These are phyloP conservation scores for Centroberyx gerrardi DNA, from an alignment of 2,797 vertebrate genomes.

Conservation along the genomic window DNA sequence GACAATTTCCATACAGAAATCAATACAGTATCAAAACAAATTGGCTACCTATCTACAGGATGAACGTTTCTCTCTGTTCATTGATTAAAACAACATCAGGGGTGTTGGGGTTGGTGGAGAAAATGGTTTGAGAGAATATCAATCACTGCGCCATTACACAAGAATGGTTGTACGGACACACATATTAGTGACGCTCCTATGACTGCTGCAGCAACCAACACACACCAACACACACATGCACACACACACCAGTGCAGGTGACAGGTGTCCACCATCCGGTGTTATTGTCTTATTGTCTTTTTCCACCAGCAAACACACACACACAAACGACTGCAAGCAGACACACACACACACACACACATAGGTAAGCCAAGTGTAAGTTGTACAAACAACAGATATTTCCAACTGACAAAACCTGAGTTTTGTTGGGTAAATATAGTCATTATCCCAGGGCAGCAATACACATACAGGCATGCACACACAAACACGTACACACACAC, in stretches of 20 bases:
- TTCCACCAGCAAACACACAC: neutral
- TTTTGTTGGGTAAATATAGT: conserved; percentile 41
- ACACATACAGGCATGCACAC: neutral
- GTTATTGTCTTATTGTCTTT: conserved; percentile 7
- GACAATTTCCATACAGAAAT: too few species aligned
- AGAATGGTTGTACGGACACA: too few species aligned
- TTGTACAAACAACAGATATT: conserved; percentile 17
- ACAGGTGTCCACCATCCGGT: conserved; percentile 12
- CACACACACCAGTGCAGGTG: neutral
- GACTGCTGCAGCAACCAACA: too few species aligned
- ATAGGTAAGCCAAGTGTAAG: neutral
- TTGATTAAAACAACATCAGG: too few species aligned
- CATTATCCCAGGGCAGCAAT: conserved; percentile 23
- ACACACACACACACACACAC: neutral
- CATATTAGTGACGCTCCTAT: too few species aligned
- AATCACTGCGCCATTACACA: too few species aligned
- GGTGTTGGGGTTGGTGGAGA: too few species aligned
- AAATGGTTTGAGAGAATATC: too few species aligned
- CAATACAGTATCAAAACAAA: too few species aligned
- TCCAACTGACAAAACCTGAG: conserved; percentile 28
- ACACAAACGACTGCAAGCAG: neutral
- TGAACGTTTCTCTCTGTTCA: too few species aligned
- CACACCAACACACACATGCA: neutral
- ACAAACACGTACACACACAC: neutral
- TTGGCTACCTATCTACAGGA: too few species aligned